A percentile compares a stretch with the other conserved stretches of the same genome.
These are phyloP conservation scores for Argyresthia goedartella DNA, from an alignment of 2,888 invertebrate species.

Conservation along the genomic window DNA sequence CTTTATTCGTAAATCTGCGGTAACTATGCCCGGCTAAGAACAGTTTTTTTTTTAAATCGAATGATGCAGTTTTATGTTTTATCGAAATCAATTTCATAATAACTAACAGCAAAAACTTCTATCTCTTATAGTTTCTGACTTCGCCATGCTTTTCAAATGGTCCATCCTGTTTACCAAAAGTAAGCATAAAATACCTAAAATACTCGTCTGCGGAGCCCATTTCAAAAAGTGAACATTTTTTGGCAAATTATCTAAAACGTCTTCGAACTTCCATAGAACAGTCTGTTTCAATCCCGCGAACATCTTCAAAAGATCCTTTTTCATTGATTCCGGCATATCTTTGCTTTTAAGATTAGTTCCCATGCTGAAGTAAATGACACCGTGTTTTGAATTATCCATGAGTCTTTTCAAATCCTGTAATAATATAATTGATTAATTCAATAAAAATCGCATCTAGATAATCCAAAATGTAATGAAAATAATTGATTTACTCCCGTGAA, in stretches of 20 bases:
- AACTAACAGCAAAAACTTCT: no score
- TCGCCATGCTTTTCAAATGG: no score
- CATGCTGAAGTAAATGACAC: conserved; percentile 43
- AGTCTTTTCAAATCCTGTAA: conserved; percentile 40
- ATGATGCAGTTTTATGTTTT: no score
- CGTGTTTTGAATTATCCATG: conserved; percentile 29
- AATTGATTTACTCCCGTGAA: not conserved
- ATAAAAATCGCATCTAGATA: not conserved
- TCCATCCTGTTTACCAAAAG: not conserved
- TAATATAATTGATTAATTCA: not conserved
- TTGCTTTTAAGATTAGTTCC: conserved; percentile 34
- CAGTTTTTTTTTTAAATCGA: no score
- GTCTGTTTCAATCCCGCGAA: conserved; percentile 33
- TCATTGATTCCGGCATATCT: conserved; percentile 23
- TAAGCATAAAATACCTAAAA: conserved; percentile 28
- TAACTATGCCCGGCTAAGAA: no score
- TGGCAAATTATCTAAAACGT: conserved; percentile 19
- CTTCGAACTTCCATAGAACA: conserved; percentile 44
- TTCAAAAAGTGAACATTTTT: conserved; percentile 29
- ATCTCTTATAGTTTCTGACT: no score
- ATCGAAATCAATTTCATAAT: no score
- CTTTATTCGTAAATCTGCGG: no score
- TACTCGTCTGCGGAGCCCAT: conserved; percentile 35
- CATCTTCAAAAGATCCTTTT: conserved; percentile 20
- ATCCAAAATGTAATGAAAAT: not conserved